Evolutionary conservation across 2,113 vertebrate species (phyloP).

Genomic region (Microcebus griseorufus): DNA sequence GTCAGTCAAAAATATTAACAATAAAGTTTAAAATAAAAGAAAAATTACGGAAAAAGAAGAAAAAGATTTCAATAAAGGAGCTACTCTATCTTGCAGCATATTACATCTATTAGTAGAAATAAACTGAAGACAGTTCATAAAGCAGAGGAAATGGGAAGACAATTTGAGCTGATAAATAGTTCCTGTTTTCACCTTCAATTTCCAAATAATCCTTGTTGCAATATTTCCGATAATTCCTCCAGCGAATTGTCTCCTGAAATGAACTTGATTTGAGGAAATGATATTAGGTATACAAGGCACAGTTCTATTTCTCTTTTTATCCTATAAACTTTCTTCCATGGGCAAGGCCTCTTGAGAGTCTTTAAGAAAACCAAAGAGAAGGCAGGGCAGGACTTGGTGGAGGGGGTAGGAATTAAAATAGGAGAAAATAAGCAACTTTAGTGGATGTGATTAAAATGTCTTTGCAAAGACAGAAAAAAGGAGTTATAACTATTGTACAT

Average conservation of each 20-base stretch:
- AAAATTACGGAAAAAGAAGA: background rate
- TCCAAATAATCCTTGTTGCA: slow-evolving; percentile 51
- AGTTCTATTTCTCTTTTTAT: slow-evolving; percentile 39
- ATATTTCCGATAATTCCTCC: slow-evolving; percentile 40
- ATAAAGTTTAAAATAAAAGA: background rate
- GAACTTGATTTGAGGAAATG: slow-evolving; percentile 52
- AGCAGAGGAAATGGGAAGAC: slow-evolving; percentile 35
- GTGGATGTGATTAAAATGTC: background rate
- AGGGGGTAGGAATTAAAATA: background rate
- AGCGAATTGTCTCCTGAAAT: slow-evolving; percentile 21
- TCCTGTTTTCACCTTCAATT: slow-evolving; percentile 47
- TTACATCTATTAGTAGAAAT: background rate
- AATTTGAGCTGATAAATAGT: slow-evolving; percentile 6
- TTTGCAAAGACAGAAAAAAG: slow-evolving; percentile 48
- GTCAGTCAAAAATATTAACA: background rate
- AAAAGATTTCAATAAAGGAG: background rate
- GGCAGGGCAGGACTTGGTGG: background rate
- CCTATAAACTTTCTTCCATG: background rate
- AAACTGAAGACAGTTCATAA: background rate
- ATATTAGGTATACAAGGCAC: background rate
- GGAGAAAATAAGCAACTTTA: background rate
- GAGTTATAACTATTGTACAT: background rate
- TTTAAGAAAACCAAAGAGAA: background rate
- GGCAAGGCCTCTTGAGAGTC: background rate
- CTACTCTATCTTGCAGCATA: background rate